Base-by-base conservation (phyloP, 2,113 vertebrate species). In the Brachypodius melanocephalos region DNA sequence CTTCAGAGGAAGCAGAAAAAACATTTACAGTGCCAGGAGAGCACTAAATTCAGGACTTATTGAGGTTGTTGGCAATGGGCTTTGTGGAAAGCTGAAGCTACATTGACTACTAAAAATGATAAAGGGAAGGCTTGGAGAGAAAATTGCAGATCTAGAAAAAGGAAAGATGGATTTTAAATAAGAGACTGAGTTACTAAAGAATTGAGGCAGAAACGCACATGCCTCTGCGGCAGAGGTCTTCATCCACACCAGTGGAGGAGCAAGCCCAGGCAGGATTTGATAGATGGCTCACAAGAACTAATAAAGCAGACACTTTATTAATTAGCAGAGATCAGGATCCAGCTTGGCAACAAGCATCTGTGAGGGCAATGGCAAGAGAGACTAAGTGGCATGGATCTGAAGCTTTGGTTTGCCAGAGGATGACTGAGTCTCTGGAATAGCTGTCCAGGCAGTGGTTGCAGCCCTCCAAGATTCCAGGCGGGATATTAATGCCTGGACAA, bases 171-270 rank as follows among this genome's bases (percentile, higher is more conserved):
- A 43, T 75, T 79, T 91, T n/a, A 94, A 66, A 48, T 24, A 75
- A 45, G 14, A 49, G 17, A 48, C 17, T 8, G 14, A 82, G 62
- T 42, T 79, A 57, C 67, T 61, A 18, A 71, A 79, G 42, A 45
- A 54, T 3, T 49, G 62, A 79, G 26, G 48, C 43, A 94, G 62
- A 83, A 89, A 79, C 1, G 1, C 1, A 2, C 5, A 3, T 63
- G 32, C 14, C 13, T 54, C 43, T 76, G 58, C 7, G 3, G 38
- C 67, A 83, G 38, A 75, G 17, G 63, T 55, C 48, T n/a, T 69
- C 49, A 46, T 13, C 29, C 19, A 3, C 52, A 62, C 3, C 7
- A 4, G 9, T 8, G 5, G 4, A 4, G 3, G 24, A 48, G 10
- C 1, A 6, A 88, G 55, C n/a, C 46, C 17, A 12, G 46, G 58